Evolutionary conservation across 2,797 vertebrate genomes (phyloP), one percentile per base, ranked within the genome.

Genomic region (Yasuhikotakia modesta): DNA sequence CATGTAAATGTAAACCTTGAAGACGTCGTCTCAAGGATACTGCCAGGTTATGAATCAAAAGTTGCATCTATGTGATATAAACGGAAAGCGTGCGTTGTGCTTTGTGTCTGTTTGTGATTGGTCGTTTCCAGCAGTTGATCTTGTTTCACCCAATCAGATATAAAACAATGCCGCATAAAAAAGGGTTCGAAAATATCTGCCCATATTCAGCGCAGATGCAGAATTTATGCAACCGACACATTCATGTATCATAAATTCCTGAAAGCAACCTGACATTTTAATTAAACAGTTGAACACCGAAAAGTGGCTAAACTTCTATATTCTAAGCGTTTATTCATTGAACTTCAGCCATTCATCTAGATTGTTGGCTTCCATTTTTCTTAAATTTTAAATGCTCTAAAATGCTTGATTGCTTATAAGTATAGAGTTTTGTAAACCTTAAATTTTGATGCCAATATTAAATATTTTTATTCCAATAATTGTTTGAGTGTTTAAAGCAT

Each of bases 51-150:
- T 19, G 0, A 63, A 67, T 67, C 24, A 1, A 72, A 35, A 30
- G 2, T 45, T 16, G 14, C 19, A 11, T 2, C 19, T 24, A 5
- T n/a, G 30, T 45, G 46, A 7, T 58, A 48, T 35, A 60, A 21
- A 43, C 19, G 57, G 66, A 74, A 21, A n/a, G 69, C 55, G 19
- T 70, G 72, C 35, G 45, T 24, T 60, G 57, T 80, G 82, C 78
- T 79, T 79, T 87, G 87, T 89, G 89, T 87, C 87, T 67, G 32
- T 86, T 84, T 86, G 46, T 85, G 73, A 89, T 90, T 90, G 87
- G 88, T 24, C n/a, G 17, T 2, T 32, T 43, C 2, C n/a, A 32
- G 2, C 5, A 46, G 57, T 39, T 4, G 3, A 32, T 30, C 21
- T 58, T 19, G 5, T 45, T 79, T 43, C 35, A 71, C 19, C 83